Conservation (phyloP, 1,140 invertebrate genomes). For the Heliconius eleuchia region DNA sequence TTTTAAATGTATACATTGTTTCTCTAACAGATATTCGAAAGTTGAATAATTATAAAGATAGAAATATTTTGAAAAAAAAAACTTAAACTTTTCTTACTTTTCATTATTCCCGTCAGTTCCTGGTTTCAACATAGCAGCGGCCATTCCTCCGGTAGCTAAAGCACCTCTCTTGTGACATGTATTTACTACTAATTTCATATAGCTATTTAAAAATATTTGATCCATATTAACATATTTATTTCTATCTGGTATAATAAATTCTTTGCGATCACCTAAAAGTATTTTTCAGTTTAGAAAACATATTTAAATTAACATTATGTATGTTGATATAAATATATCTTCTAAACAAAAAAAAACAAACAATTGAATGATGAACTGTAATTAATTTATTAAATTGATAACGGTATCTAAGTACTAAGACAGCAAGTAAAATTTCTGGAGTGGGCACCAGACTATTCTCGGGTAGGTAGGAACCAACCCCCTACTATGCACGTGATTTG, state of each 20-base stretch:
- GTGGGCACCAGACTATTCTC: too few relatives aligned
- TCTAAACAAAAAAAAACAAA: too few relatives aligned
- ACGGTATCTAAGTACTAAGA: too few relatives aligned
- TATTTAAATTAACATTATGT: background rate
- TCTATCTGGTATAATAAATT: conserved; percentile 86
- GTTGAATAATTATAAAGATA: too few relatives aligned
- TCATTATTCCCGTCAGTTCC: conserved; percentile 62
- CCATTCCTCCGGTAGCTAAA: conserved; percentile 88
- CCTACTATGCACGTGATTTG: too few relatives aligned
- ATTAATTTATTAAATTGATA: too few relatives aligned
- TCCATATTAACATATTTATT: conserved; percentile 87
- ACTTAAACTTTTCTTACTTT: conserved; percentile 49
- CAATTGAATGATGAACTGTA: too few relatives aligned
- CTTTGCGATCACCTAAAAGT: conserved; percentile 78
- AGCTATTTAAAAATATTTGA: conserved; percentile 84
- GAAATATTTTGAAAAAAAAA: background rate
- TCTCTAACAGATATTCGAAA: too few relatives aligned
- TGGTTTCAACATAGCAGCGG: conserved; percentile 82
- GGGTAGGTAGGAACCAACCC: too few relatives aligned
- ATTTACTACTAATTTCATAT: conserved; percentile 84
- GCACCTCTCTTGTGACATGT: conserved; percentile 84
- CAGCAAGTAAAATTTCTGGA: too few relatives aligned
- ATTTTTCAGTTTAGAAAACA: background rate
- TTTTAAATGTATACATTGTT: too few relatives aligned
- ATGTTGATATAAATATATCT: too few relatives aligned